A percentile compares a stretch with the other conserved stretches of the same genome.
Conservation (phyloP, 2,797 vertebrate species). For the Poliocrania exsul region DNA sequence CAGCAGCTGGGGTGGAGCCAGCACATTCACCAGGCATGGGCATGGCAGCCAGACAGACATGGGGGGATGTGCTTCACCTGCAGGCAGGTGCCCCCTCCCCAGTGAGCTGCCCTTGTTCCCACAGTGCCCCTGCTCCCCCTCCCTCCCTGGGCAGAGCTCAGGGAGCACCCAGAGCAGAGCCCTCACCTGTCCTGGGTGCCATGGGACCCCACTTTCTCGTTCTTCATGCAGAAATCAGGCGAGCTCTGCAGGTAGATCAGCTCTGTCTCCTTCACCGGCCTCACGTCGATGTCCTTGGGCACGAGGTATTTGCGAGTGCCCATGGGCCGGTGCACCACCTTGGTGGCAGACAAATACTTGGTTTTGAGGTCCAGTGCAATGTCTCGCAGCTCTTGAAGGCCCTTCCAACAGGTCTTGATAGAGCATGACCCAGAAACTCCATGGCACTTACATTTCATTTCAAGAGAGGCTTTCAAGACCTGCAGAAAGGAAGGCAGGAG, state of each 20-base stretch:
- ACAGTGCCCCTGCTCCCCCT: background rate
- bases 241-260: constrained; percentile 97
- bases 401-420: constrained; percentile 97
- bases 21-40: background rate
- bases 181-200: constrained; percentile 97
- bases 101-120: background rate
- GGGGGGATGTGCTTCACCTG: background rate
- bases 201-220: constrained; percentile 92
- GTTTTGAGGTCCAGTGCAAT: constrained; percentile 94
- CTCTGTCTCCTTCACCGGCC: constrained; percentile 94
- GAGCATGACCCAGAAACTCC: constrained; percentile 98
- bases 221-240: constrained; percentile 93
- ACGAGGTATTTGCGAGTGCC: constrained; percentile 97
- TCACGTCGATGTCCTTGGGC: constrained; percentile 96
- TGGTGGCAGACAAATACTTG: constrained; percentile 96
- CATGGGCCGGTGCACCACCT: constrained; percentile 93
- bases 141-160: background rate
- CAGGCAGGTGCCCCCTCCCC: background rate
- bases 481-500: constrained; percentile 63
- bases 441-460: constrained; percentile 98
- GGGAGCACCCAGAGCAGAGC: background rate
- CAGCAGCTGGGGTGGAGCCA: background rate
- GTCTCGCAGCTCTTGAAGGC: constrained; percentile 91
- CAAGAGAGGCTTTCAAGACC: constrained; percentile 90
- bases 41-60: background rate